These are phyloP conservation scores for Pachycephala philippinensis DNA, from an alignment of 2,113 vertebrate genomes.

Conservation along the genomic window DNA sequence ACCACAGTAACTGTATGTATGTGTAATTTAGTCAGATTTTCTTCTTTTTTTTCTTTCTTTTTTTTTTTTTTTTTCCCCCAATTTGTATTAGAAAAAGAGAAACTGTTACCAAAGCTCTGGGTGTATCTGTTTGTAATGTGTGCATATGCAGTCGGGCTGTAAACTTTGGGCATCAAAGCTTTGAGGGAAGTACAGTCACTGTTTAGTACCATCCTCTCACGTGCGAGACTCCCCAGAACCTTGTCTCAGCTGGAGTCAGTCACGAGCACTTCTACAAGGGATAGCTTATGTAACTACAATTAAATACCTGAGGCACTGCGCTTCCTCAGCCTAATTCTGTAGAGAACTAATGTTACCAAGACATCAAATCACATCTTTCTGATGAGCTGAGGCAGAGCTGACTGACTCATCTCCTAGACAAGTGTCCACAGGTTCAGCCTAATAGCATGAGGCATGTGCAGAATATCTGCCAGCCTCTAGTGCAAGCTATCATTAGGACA, in stretches of 20 bases:
- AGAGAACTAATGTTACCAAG: neutral
- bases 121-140: neutral
- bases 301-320: neutral
- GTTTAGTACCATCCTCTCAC: rapidly evolving
- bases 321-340: neutral
- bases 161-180: neutral
- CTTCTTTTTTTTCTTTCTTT: neutral
- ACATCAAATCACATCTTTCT: neutral
- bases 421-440: neutral
- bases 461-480: neutral
- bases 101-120: neutral
- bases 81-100: neutral
- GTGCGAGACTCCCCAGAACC: neutral
- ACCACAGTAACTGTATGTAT: neutral
- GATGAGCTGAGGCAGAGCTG: neutral
- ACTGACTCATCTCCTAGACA: neutral
- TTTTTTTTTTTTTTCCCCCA: no score
- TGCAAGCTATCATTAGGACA: neutral
- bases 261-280: neutral
- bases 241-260: neutral
- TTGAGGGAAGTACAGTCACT: neutral
- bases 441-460: neutral
- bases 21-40: neutral
- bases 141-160: neutral
- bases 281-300: neutral